phyloP scores from a whole-genome alignment of 2,113 vertebrate species.

The Phaethornis superciliosus region DNA sequence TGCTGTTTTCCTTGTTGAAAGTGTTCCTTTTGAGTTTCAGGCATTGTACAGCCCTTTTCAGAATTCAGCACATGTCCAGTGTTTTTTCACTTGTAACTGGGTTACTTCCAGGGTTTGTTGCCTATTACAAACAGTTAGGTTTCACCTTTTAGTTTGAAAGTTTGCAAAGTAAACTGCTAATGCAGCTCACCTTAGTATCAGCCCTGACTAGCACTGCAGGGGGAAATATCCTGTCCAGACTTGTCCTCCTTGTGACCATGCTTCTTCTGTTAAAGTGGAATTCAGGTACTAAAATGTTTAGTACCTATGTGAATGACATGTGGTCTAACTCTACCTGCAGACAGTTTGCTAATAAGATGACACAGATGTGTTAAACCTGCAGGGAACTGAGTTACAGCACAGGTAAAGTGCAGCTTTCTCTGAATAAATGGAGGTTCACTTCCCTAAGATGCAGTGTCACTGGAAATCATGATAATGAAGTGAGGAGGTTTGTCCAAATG shows the following conservation, averaged over 20 bases:
- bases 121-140: background rate
- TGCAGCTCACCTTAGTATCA: background rate
- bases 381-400: background rate
- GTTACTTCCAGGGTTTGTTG: background rate
- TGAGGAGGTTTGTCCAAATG: background rate
- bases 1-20: background rate
- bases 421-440: background rate
- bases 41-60: background rate
- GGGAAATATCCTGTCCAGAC: background rate
- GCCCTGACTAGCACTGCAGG: background rate
- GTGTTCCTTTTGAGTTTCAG: background rate
- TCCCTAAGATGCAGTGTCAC: background rate
- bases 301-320: accelerated
- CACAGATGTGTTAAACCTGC: background rate
- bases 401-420: background rate
- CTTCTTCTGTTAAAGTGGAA: background rate
- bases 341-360: background rate
- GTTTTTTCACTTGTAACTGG: background rate
- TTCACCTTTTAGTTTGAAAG: conserved; percentile 11
- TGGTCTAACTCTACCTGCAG: background rate
- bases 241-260: background rate
- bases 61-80: background rate
- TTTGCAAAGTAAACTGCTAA: background rate
- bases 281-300: background rate
- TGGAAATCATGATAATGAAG: background rate